Evolutionary conservation across 2,888 invertebrate genomes (phyloP), one percentile per base, ranked within the genome.

Genomic region (Drosophila multiciliata): DNA sequence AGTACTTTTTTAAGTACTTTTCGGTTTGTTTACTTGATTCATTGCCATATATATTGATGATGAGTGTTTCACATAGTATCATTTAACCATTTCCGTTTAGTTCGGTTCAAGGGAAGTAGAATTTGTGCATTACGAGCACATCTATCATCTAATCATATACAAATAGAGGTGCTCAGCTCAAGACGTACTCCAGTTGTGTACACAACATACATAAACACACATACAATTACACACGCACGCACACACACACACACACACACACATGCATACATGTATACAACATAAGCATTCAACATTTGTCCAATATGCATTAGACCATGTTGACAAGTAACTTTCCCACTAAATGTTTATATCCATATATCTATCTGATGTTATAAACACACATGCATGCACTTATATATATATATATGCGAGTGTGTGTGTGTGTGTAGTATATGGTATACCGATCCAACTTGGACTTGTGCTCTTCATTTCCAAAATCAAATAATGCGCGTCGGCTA

Each of bases 401-500:
- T 60, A 5, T 35, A 5, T 36, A 7, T 15, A 3, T 15, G 0
- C 17, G 8, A 12, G 11, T 23, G 7, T 45, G 20, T 45, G 7
- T 38, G 12, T 50, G n/a, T 62, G 20, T 66, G 40, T 62, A 36
- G 32, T 60, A 40, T 62, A 48, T 71, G 40, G 48, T 35, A 65
- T 59, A 42, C 33, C 70, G 52, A 80, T 75, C 55, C 67, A 72
- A 80, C 73, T 72, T 59, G 75, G 78, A 79, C 84, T 85, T 77
- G 80, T 85, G 89, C 84, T 89, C 84, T 85, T 77, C 89, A 85
- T 85, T 85, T 89, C 84, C 83, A 87, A 89, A 87, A 68, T 89
- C 84, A 85, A 87, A 89, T 87, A 85, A 87, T 89, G 89, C 89
- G 74, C 79, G 85, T 89, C 82, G 84, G 87, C 89, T 85, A 84